These are phyloP conservation scores for Saxicola maurus DNA, from an alignment of 2,797 vertebrate species.

Conservation along the genomic window DNA sequence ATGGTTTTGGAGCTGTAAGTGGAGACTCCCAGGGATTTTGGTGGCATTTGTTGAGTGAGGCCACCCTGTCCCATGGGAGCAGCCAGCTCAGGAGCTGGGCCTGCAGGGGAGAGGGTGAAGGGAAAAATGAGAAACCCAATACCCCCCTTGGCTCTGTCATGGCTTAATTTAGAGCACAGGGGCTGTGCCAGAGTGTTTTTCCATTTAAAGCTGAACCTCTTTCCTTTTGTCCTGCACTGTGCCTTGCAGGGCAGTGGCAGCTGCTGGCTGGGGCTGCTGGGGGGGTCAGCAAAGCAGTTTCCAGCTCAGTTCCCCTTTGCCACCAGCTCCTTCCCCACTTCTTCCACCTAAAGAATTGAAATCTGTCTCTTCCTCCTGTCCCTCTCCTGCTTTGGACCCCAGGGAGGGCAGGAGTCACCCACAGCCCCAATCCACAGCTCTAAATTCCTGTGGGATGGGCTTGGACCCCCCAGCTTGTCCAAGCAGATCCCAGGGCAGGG, in stretches of 20 bases:
- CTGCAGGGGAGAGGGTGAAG: neutral
- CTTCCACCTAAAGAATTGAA: accelerated
- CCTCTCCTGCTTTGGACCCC: neutral
- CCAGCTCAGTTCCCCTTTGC: neutral
- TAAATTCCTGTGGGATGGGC: neutral
- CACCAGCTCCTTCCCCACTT: neutral
- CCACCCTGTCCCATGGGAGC: neutral
- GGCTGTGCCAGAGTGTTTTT: conserved; percentile 15
- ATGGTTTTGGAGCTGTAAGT: neutral
- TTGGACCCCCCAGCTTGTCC: neutral
- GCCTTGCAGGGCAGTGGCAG: conserved; percentile 23
- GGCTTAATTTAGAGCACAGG: conserved; percentile 58
- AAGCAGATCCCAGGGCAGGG: neutral
- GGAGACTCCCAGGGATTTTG: neutral
- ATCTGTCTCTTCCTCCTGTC: neutral
- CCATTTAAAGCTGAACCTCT: conserved; percentile 18
- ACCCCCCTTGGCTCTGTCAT: neutral
- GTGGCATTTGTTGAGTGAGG: neutral
- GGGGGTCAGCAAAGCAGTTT: neutral
- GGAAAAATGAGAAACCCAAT: conserved; percentile 53
- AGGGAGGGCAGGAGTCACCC: neutral
- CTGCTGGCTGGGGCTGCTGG: neutral
- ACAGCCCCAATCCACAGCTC: accelerated
- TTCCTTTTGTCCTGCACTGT: neutral
- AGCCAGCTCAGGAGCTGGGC: neutral